Conservation (phyloP, 1,140 invertebrate species). For the Papilio aristodemus region DNA sequence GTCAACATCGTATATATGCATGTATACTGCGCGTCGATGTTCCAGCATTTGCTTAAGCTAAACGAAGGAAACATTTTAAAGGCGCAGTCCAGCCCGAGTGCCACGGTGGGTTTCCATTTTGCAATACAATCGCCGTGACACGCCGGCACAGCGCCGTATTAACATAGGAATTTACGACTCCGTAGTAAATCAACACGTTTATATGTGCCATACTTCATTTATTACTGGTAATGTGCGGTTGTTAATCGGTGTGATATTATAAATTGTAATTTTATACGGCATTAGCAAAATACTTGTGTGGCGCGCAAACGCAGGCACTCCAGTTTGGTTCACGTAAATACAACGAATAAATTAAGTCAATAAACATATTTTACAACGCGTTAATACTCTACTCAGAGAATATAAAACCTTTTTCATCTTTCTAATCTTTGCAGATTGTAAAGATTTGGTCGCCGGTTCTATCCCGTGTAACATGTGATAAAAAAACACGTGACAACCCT, state of each 20-base stretch:
- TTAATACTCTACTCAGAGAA: neutral
- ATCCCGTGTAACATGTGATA: neutral
- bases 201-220: constrained; percentile 54
- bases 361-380: constrained; percentile 11
- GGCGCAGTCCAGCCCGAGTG: constrained; percentile 51
- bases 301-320: neutral
- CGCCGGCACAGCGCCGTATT: constrained; percentile 58
- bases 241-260: constrained; percentile 51
- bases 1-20: constrained; percentile 62
- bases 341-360: constrained; percentile 9
- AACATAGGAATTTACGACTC: constrained; percentile 73
- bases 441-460: neutral
- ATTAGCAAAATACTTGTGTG: constrained; percentile 33
- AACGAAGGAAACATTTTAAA: constrained; percentile 61
- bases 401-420: neutral
- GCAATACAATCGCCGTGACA: constrained; percentile 71
- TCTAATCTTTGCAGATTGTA: neutral
- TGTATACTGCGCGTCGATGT: constrained; percentile 67
- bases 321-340: constrained; percentile 22
- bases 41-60: constrained; percentile 65
- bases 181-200: constrained; percentile 69
- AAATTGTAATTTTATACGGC: constrained; percentile 43
- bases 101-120: constrained; percentile 69
- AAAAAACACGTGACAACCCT: neutral
- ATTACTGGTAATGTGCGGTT: constrained; percentile 53